These are phyloP conservation scores for Echeneis naucrates DNA, from an alignment of 2,797 vertebrate genomes.

Conservation along the genomic window DNA sequence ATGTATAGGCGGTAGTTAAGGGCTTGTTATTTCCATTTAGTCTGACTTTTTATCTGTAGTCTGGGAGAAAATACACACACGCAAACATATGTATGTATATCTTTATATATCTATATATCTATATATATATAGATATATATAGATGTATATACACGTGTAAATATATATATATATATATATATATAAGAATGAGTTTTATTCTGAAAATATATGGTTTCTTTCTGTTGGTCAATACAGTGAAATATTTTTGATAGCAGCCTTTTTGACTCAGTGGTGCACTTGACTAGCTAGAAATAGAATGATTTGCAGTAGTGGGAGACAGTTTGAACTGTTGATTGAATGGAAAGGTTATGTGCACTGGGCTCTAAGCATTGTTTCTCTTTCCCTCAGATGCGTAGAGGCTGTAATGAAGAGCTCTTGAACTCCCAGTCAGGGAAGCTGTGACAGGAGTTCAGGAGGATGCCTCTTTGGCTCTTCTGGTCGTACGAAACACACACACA, in stretches of 20 bases:
- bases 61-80: no score
- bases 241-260: conserved; percentile 71
- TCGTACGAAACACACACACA: conserved; percentile 51
- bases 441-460: conserved; percentile 89
- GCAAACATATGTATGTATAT: no score
- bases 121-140: no score
- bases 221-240: conserved; percentile 35
- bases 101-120: no score
- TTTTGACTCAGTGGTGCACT: conserved; percentile 72
- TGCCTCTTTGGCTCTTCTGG: conserved; percentile 73
- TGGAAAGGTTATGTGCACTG: conserved; percentile 84
- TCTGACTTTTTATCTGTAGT: no score
- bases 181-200: conserved; percentile 16
- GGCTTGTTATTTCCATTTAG: conserved; percentile 40
- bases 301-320: conserved; percentile 76
- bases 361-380: conserved; percentile 81
- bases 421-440: conserved; percentile 86
- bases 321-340: conserved; percentile 84
- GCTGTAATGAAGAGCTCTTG: conserved; percentile 91
- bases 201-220: conserved; percentile 22
- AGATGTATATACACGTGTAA: no score
- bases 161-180: no score
- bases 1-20: conserved; percentile 52
- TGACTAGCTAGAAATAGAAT: conserved; percentile 73
- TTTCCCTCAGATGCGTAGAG: conserved; percentile 79